phyloP scores from a whole-genome alignment of 1,140 invertebrate genomes.

The Tribolium castaneum region DNA sequence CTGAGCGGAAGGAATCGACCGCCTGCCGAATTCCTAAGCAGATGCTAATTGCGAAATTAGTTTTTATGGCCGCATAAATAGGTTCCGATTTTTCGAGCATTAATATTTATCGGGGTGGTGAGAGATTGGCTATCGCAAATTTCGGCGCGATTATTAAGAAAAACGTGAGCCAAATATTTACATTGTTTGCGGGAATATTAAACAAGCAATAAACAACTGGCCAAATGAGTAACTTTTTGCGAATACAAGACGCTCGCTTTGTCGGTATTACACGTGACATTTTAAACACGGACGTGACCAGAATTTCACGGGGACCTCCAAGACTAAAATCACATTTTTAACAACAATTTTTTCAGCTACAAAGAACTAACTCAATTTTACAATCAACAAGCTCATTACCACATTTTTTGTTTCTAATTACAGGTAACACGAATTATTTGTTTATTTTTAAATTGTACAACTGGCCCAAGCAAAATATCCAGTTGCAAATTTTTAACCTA shows the following conservation, averaged over 20 bases:
- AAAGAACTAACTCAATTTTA: too few species aligned
- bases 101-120: constrained; percentile 10
- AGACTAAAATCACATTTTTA: constrained; percentile 6
- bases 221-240: constrained; percentile 31
- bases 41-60: neutral
- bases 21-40: neutral
- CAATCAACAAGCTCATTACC: too few species aligned
- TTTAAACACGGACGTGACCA: constrained; percentile 16
- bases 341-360: too few species aligned
- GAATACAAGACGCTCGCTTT: constrained; percentile 21
- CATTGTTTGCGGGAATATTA: constrained; percentile 22
- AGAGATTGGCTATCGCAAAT: neutral
- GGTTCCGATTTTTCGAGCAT: neutral
- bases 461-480: too few species aligned
- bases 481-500: too few species aligned
- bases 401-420: too few species aligned
- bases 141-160: constrained; percentile 13
- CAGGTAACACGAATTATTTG: too few species aligned
- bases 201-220: constrained; percentile 36
- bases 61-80: constrained; percentile 6
- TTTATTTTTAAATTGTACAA: too few species aligned
- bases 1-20: neutral
- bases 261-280: constrained; percentile 41
- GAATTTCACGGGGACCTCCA: constrained; percentile 28
- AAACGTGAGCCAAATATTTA: constrained; percentile 21